These are phyloP conservation scores for Atlantisia rogersi DNA, from an alignment of 2,113 vertebrate genomes.

Conservation along the genomic window DNA sequence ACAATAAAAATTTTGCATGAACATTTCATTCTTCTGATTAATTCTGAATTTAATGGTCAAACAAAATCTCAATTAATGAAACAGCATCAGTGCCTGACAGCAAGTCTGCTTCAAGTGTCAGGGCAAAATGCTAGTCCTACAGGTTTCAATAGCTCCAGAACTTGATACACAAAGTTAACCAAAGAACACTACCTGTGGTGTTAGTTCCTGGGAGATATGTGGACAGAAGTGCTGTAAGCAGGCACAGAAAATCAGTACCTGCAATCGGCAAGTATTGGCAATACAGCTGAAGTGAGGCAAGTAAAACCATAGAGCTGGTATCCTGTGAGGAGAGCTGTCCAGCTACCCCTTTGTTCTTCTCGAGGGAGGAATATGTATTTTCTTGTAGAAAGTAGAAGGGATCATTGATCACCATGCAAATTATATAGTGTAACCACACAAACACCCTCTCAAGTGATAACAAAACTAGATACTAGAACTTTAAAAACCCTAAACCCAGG, in stretches of 20 bases:
- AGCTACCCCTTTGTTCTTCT: neutral
- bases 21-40: neutral
- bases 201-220: neutral
- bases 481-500: rapidly evolving
- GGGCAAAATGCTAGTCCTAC: neutral
- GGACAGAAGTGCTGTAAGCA: neutral
- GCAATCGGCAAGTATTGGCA: neutral
- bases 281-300: neutral
- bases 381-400: neutral
- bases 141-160: neutral
- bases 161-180: neutral
- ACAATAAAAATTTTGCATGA: neutral
- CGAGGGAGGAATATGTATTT: neutral
- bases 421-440: neutral
- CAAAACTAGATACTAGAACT: neutral
- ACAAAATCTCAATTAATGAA: neutral
- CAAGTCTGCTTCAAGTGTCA: neutral
- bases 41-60: neutral
- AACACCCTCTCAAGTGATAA: neutral
- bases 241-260: neutral
- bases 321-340: neutral
- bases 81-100: neutral
- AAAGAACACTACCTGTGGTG: neutral
- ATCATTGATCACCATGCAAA: neutral
- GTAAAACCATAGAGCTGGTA: neutral